Evolutionary conservation across 2,888 invertebrate genomes (phyloP).

Genomic region (Trachelus troglodyta): DNA sequence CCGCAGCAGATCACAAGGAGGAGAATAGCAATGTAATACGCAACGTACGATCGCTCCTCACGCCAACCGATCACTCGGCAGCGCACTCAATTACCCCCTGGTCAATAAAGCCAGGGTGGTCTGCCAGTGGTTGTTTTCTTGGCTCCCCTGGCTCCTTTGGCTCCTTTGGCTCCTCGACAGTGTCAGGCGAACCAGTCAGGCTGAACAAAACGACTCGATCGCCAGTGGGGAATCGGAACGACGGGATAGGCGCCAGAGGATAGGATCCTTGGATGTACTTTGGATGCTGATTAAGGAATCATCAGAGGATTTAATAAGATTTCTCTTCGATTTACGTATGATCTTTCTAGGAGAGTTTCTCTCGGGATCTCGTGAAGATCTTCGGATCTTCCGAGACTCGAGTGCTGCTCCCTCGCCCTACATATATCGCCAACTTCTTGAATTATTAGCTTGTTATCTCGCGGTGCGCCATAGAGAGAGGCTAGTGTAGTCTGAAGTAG

Average conservation of each 20-base stretch:
- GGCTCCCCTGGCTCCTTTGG: too few relatives aligned
- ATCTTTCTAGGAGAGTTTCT: neutral
- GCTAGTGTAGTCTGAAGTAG: neutral
- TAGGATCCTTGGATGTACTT: too few relatives aligned
- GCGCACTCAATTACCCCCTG: conserved; percentile 33
- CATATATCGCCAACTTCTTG: conserved; percentile 56
- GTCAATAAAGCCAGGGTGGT: conserved; percentile 54
- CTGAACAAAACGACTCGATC: too few relatives aligned
- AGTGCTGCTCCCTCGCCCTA: conserved; percentile 13
- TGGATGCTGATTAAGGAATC: neutral
- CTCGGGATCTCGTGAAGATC: neutral
- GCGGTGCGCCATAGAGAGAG: conserved; percentile 9
- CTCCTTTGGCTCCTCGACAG: too few relatives aligned
- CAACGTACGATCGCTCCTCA: conserved; percentile 4
- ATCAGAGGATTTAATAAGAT: neutral
- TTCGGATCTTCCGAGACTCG: neutral
- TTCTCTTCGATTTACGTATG: conserved; percentile 4
- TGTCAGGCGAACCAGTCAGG: too few relatives aligned
- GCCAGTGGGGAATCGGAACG: too few relatives aligned
- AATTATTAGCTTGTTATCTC: conserved; percentile 62
- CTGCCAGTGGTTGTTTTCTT: conserved; percentile 30
- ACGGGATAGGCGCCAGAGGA: too few relatives aligned
- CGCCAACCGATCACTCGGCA: conserved; percentile 1
- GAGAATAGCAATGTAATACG: conserved; percentile 24
- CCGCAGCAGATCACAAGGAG: conserved; percentile 47